A percentile compares a stretch with the other conserved stretches of the same genome.
Evolutionary conservation across 1,140 invertebrate genomes (phyloP).

Genomic region (Solenopsis invicta): DNA sequence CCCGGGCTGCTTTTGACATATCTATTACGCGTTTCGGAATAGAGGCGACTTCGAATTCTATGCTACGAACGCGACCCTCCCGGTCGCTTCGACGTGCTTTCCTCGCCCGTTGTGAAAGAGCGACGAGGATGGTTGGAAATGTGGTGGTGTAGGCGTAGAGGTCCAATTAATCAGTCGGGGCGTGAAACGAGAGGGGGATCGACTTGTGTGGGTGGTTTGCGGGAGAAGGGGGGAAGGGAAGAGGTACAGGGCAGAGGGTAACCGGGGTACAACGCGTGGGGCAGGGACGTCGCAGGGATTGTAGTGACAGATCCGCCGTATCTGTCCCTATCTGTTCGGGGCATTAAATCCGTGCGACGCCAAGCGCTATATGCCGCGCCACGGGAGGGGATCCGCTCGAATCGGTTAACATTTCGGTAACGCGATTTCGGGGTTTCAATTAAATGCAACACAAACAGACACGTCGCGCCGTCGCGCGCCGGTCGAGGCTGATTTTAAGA

Average conservation of each 20-base stretch:
- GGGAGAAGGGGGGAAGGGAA: background rate
- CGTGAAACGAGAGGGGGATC: conserved; percentile 83
- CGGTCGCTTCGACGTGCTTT: conserved; percentile 48
- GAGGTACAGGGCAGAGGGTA: conserved; percentile 17
- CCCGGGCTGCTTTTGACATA: conserved; percentile 85
- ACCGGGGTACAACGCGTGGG: conserved; percentile 4
- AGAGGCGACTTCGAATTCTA: conserved; percentile 84
- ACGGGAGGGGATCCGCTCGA: conserved; percentile 59
- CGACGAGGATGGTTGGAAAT: conserved; percentile 47
- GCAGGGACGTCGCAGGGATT: conserved; percentile 77
- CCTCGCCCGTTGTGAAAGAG: conserved; percentile 59
- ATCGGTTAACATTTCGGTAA: conserved; percentile 77
- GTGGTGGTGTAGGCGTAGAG: conserved; percentile 74
- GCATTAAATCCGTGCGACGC: conserved; percentile 79
- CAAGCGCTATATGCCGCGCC: conserved; percentile 63
- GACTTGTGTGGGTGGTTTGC: conserved; percentile 27
- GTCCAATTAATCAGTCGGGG: conserved; percentile 86
- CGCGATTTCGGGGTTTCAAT: conserved; percentile 75
- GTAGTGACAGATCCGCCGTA: conserved; percentile 84
- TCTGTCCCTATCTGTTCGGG: conserved; percentile 81
- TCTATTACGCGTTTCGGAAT: conserved; percentile 86
- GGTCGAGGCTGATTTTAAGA: background rate
- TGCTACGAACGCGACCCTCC: conserved; percentile 54
- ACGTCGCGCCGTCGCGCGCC: background rate
- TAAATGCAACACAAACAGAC: conserved; percentile 61